Evolutionary conservation across 1,140 invertebrate genomes (phyloP).

Genomic region (Temnothorax nylanderi): DNA sequence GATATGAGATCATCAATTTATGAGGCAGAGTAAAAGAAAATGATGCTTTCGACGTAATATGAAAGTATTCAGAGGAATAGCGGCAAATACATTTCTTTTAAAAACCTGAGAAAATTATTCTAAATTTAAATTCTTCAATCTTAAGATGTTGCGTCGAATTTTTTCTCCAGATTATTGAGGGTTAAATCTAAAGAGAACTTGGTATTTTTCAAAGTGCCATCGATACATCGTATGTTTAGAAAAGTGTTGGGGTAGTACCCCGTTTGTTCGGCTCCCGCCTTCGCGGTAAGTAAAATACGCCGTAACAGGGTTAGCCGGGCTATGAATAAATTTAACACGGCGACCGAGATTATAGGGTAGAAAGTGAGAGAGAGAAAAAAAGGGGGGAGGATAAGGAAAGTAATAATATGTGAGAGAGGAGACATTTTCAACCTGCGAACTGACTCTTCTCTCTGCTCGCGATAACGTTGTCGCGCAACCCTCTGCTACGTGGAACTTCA

Average conservation of each 20-base stretch:
- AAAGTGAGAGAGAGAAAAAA: background rate
- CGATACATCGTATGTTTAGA: slow-evolving; percentile 29
- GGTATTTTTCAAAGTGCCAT: background rate
- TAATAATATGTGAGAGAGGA: slow-evolving; percentile 79
- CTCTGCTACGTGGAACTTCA: slow-evolving; percentile 26
- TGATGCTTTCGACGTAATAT: background rate
- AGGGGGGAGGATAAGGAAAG: slow-evolving; percentile 64
- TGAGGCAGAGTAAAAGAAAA: background rate
- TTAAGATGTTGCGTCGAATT: background rate
- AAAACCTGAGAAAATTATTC: background rate
- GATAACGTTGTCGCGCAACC: slow-evolving; percentile 63
- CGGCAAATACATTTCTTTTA: background rate
- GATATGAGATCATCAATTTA: slow-evolving; percentile 1
- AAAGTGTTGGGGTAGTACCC: slow-evolving; percentile 16
- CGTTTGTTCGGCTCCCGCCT: slow-evolving; percentile 16
- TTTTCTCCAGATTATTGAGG: background rate
- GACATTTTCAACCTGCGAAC: slow-evolving; percentile 60
- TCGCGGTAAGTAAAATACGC: slow-evolving; percentile 79
- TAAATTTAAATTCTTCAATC: background rate
- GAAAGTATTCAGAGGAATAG: background rate
- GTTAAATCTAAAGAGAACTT: background rate
- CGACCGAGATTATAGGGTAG: slow-evolving; percentile 70
- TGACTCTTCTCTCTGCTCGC: slow-evolving; percentile 40
- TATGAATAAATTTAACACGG: slow-evolving; percentile 84
- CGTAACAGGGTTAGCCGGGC: slow-evolving; percentile 82